Percentiles rank a stretch among this genome's conserved stretches.
Conservation (phyloP, 2,113 vertebrate genomes). For the Grallaria varia region DNA sequence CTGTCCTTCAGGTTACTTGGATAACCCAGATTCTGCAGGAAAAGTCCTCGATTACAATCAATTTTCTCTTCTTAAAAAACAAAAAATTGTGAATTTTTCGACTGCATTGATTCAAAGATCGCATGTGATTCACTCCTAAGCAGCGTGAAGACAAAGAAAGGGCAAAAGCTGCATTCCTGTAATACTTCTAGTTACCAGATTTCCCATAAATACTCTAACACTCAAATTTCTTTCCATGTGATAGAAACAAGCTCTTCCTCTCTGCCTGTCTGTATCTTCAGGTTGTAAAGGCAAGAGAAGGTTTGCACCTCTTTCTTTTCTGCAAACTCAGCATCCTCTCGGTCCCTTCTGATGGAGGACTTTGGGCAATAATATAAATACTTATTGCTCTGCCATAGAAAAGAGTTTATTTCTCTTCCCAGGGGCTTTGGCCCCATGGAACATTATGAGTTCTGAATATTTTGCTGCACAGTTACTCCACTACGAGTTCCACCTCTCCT, state of each 20-base stretch:
- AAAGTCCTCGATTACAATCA: background rate
- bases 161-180: background rate
- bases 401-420: conserved; percentile 36
- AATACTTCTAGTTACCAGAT: background rate
- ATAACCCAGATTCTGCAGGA: background rate
- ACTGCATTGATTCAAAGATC: background rate
- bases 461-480: conserved; percentile 2
- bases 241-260: background rate
- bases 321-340: background rate
- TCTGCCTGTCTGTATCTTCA: background rate
- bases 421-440: conserved; percentile 30
- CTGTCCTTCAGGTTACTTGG: background rate
- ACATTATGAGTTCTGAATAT: conserved; percentile 29
- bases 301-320: background rate
- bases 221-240: background rate
- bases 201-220: background rate
- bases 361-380: conserved; percentile 51
- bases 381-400: conserved; percentile 29
- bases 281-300: background rate
- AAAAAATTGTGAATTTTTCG: background rate
- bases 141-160: background rate
- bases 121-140: background rate
- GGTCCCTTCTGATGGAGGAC: background rate
- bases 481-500: background rate
- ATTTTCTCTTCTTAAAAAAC: background rate